Percentiles rank a stretch among this genome's conserved stretches.
Conservation (phyloP, 2,113 vertebrate genomes). For the Toxotes jaculatrix region DNA sequence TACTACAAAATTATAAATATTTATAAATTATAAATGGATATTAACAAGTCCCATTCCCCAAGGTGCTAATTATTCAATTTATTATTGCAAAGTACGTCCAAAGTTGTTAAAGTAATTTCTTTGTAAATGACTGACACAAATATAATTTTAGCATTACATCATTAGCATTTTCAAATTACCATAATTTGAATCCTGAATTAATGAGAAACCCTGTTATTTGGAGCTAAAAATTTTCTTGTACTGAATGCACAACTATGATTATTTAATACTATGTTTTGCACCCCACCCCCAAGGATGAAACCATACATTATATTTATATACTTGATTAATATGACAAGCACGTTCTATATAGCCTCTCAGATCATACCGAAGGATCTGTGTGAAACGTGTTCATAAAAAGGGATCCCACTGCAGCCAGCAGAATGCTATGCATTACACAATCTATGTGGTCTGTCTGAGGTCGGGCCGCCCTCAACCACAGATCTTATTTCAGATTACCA, state of each 20-base stretch:
- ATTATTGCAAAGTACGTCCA: not conserved
- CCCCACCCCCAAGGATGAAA: not conserved
- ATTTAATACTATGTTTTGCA: not conserved
- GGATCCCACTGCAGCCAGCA: conserved; percentile 57
- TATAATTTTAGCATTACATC: not conserved
- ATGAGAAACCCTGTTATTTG: not conserved
- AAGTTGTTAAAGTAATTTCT: not conserved
- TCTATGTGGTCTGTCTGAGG: conserved; percentile 72
- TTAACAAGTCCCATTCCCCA: not conserved
- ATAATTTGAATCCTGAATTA: not conserved
- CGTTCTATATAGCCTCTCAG: conserved; percentile 17
- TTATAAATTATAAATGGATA: not conserved
- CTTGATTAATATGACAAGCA: conserved; percentile 1
- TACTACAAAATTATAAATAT: not conserved
- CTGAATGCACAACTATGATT: not conserved
- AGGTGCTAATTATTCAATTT: not conserved
- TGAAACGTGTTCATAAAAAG: conserved; percentile 58
- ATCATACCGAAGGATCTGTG: conserved; percentile 43
- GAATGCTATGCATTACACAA: conserved; percentile 68
- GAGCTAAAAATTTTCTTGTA: not conserved
- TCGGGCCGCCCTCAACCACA: conserved; percentile 64
- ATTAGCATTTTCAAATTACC: not conserved
- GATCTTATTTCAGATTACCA: conserved; percentile 73
- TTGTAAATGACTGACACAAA: not conserved
- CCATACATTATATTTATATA: not conserved